Evolutionary conservation across 2,888 invertebrate species (phyloP), one percentile per base, ranked within the genome.

Genomic region (Epinotia demarniana): DNA sequence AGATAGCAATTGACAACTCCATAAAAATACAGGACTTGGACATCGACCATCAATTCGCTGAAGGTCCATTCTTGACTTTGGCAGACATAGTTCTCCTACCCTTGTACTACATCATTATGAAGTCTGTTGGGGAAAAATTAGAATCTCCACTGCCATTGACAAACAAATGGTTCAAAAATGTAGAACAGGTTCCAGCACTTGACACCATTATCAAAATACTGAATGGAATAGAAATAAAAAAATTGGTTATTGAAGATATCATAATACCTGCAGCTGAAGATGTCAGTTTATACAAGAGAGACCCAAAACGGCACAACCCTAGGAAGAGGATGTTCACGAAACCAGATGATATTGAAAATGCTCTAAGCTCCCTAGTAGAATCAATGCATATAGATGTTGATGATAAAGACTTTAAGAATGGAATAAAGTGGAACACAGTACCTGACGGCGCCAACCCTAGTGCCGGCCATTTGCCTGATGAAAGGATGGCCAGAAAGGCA

Each of bases 71-170:
- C 78, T 95, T 98, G 83, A 98, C 98, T 0, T 90, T 99, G 80
- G 96, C 98, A 4, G 99, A 99, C 90, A 87, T 98, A 58, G 95
- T 98, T 76, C 93, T 99, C 74, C 96, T 96, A 81, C 96, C 97
- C 1, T 96, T 96, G 82, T 95, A 97, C 82, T 92, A 95, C 78
- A 90, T 97, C 43, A 88, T 97, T 67, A 90, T 96, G 46, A 87
- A 94, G 78, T 87, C 90, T 53, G 90, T 95, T 70, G 89, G 90
- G 0, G 72, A 80, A 55, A 77, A 80, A 46, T 79, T 95, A 78
- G 78, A 87, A 80, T 80, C 89, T 46, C 79, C 94, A 62, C 88
- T 97, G 78, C 97, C 97, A 5, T 86, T 96, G 12, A 95, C 95
- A 13, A 87, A 89, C 64, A 94, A 94, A 72, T 97, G 97, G 97